phyloP scores from a whole-genome alignment of 2,888 invertebrate species.

The Chrysomela aeneicollis region DNA sequence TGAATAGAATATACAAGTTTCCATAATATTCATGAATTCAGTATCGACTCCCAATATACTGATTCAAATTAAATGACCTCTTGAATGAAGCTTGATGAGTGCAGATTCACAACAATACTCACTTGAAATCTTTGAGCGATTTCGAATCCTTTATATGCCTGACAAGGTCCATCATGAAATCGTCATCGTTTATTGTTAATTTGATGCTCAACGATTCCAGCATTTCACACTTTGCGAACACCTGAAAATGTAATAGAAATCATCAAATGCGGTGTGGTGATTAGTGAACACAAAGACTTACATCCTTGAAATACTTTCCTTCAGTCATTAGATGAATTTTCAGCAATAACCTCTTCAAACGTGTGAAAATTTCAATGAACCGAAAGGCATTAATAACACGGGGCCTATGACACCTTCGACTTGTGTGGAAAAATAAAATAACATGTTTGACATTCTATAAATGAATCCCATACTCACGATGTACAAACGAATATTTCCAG shows the following conservation, averaged over 20 bases:
- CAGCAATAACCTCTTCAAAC: constrained; percentile 24
- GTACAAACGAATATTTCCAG: constrained; percentile 27
- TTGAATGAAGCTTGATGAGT: no score
- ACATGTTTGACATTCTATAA: no score
- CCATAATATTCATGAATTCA: no score
- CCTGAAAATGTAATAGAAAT: constrained; percentile 22
- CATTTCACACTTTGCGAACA: constrained; percentile 24
- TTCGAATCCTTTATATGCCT: constrained; percentile 21
- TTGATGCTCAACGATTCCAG: constrained; percentile 24
- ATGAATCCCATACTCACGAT: constrained; percentile 10
- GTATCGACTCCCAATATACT: no score
- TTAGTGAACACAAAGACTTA: not conserved
- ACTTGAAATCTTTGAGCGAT: constrained; percentile 31
- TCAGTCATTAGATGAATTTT: constrained; percentile 26
- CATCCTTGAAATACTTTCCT: constrained; percentile 30
- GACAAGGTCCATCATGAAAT: constrained; percentile 28
- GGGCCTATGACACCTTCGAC: no score
- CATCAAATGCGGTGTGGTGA: not conserved
- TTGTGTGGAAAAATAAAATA: no score
- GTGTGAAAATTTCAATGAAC: constrained; percentile 21
- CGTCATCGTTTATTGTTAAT: constrained; percentile 22
- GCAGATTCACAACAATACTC: no score
- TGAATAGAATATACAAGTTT: no score
- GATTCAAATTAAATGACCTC: no score
- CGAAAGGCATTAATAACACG: constrained; percentile 22